These are phyloP conservation scores for Sialia sialis DNA, from an alignment of 2,113 vertebrate species.

Conservation along the genomic window DNA sequence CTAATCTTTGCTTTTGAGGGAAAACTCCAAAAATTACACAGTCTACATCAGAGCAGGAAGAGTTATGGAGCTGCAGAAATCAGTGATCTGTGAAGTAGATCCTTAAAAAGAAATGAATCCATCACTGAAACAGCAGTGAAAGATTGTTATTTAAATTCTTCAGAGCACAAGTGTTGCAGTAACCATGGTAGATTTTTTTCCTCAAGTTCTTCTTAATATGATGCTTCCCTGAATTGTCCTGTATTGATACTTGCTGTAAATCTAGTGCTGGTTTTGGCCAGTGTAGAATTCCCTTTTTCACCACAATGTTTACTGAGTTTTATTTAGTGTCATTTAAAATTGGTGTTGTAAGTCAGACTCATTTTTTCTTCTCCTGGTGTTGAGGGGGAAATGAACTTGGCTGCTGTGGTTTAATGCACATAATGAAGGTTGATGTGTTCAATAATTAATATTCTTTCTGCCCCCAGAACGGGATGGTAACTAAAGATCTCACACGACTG, in stretches of 20 bases:
- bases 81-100: neutral
- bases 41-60: neutral
- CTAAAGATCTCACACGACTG: constrained; percentile 93
- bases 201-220: neutral
- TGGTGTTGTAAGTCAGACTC: neutral
- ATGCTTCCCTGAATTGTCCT: neutral
- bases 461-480: constrained; percentile 91
- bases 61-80: neutral
- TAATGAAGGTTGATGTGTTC: neutral
- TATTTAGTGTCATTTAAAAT: neutral
- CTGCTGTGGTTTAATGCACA: neutral
- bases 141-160: neutral
- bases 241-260: neutral
- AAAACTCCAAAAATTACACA: neutral
- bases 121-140: neutral
- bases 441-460: neutral
- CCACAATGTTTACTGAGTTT: neutral
- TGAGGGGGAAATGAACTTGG: neutral
- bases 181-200: neutral
- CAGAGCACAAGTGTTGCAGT: neutral
- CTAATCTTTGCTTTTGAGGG: neutral
- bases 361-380: neutral
- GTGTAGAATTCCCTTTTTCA: neutral
- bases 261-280: neutral
- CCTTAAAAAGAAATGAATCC: neutral